Evolutionary conservation across 1,140 invertebrate genomes (phyloP), one percentile per base, ranked within the genome.

Genomic region (Elysia chlorotica): DNA sequence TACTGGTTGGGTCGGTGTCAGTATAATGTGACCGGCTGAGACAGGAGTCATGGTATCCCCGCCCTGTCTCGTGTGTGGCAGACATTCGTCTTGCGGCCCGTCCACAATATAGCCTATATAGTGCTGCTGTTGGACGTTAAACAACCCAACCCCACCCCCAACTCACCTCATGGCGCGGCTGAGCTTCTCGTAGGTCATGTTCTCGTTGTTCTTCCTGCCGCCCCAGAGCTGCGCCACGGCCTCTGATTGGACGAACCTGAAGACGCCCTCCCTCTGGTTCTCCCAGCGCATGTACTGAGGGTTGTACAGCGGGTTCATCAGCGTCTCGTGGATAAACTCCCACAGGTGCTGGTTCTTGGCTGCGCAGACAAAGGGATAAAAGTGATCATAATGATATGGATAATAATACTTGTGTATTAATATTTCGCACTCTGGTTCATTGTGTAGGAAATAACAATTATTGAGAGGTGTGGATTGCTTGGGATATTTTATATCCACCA

Each of bases 121-220:
- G 4, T n/a, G n/a, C n/a, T n/a, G n/a, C n/a, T n/a, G n/a, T n/a
- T n/a, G n/a, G n/a, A n/a, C n/a, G n/a, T n/a, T n/a, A n/a, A n/a
- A n/a, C n/a, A n/a, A n/a, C n/a, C n/a, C n/a, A n/a, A n/a, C n/a
- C n/a, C n/a, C n/a, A n/a, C n/a, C n/a, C n/a, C n/a, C n/a, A n/a
- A 17, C 0, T 69, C 41, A 66, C 92, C 95, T 92, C 94, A 97
- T 96, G 5, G 95, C 95, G 79, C 95, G 86, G 86, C 94, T 96
- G 74, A 97, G 91, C 87, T 97, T 97, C 85, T 97, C 96, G 84
- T 96, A 97, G 31, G 93, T 96, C 95, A 97, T 97, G 82, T 93
- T 92, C 48, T 92, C 91, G 84, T 97, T 97, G 84, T 94, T 92
- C 84, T 96, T 96, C 77, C 89, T 81, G 30, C 91, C 91, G 0